Evolutionary conservation across 2,797 vertebrate genomes (phyloP).

Genomic region (Thalassophryne amazonica): DNA sequence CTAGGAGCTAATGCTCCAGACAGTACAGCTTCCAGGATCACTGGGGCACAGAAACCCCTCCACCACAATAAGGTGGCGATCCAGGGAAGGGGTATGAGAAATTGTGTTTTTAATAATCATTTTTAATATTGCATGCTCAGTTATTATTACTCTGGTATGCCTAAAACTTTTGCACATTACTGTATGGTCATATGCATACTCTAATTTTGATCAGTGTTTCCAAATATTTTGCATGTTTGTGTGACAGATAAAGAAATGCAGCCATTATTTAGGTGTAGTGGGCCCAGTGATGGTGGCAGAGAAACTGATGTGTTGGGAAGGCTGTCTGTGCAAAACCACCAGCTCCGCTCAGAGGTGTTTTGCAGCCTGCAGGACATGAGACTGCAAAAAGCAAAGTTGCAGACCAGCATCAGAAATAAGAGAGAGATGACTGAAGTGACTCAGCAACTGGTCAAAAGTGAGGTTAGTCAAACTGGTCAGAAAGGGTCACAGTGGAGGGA

Average conservation of each 20-base stretch:
- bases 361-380: constrained; percentile 83
- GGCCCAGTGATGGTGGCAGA: not conserved
- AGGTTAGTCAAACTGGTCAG: constrained; percentile 30
- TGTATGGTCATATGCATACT: not conserved
- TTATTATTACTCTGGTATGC: too few species aligned
- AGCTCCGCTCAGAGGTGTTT: constrained; percentile 75
- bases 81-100: too few species aligned
- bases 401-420: constrained; percentile 69
- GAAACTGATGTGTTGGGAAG: constrained; percentile 65
- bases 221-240: constrained; percentile 1
- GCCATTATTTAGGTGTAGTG: constrained; percentile 62
- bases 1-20: too few species aligned
- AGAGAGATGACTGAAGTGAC: constrained; percentile 63
- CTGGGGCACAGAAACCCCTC: too few species aligned
- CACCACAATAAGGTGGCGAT: too few species aligned
- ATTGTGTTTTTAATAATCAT: too few species aligned
- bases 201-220: not conserved
- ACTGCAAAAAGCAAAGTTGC: constrained; percentile 76
- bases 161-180: too few species aligned
- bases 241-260: constrained; percentile 78
- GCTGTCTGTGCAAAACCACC: constrained; percentile 80
- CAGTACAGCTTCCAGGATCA: too few species aligned
- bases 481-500: too few species aligned
- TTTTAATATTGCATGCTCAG: too few species aligned
- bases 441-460: constrained; percentile 21